Conservation (phyloP, 2,888 invertebrate genomes). For the Diloba caeruleocephala region DNA sequence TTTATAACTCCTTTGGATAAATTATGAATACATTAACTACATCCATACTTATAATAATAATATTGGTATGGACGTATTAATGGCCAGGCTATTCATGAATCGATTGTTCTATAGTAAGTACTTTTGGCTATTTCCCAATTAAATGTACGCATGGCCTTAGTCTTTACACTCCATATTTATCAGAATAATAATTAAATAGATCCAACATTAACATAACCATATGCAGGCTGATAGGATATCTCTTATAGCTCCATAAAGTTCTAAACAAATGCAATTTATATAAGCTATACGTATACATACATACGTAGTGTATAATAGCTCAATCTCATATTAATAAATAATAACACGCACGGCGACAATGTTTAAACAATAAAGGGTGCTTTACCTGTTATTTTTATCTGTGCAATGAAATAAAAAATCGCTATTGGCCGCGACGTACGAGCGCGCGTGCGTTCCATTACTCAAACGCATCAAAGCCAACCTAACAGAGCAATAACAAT, state of each 20-base stretch:
- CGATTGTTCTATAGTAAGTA: neutral
- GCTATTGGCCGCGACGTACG: conserved; percentile 54
- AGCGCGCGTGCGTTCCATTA: conserved; percentile 58
- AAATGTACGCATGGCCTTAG: no score
- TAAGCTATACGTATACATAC: no score
- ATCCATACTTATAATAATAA: conserved; percentile 19
- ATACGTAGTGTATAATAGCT: no score
- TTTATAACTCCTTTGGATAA: conserved; percentile 66
- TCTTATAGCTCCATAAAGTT: no score
- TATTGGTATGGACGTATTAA: no score
- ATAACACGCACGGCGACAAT: neutral
- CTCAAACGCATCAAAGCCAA: conserved; percentile 65
- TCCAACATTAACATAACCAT: no score
- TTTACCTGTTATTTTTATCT: conserved; percentile 35
- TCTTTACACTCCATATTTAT: no score
- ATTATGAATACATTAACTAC: conserved; percentile 39
- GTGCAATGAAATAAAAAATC: conserved; percentile 22
- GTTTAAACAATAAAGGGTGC: neutral
- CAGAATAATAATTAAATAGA: no score
- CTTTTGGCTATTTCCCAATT: no score
- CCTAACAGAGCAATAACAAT: conserved; percentile 72
- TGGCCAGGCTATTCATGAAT: neutral
- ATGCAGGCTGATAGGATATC: no score
- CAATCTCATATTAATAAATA: no score
- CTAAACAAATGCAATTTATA: no score